Conservation (phyloP, 2,113 vertebrate genomes). For the Vireo altiloquus region DNA sequence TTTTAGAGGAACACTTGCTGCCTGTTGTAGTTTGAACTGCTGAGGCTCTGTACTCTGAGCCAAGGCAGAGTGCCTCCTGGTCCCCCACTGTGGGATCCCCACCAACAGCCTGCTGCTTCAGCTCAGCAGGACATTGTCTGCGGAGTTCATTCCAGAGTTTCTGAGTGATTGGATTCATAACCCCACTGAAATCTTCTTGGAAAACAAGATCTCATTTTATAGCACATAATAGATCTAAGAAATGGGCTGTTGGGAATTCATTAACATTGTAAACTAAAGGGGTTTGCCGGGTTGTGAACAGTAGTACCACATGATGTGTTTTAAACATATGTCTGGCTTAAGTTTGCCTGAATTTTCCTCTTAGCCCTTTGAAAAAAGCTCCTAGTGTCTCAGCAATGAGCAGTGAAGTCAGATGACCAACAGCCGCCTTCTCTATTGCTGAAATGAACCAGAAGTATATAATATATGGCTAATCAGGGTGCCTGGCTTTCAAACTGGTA, state of each 20-base stretch:
- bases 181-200: background rate
- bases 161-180: background rate
- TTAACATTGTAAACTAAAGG: background rate
- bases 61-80: background rate
- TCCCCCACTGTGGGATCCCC: background rate
- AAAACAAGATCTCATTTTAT: background rate
- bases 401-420: background rate
- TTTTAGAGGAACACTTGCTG: background rate
- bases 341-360: background rate
- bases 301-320: background rate
- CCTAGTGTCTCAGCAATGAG: background rate
- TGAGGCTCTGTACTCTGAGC: background rate
- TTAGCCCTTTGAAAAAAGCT: background rate
- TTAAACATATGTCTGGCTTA: background rate
- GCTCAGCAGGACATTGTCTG: background rate
- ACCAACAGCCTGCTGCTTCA: background rate
- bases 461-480: background rate
- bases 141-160: background rate
- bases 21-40: background rate
- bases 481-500: background rate
- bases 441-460: background rate
- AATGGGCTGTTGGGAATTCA: background rate
- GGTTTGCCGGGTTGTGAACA: background rate
- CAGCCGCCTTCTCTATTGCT: background rate
- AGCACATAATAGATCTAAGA: background rate